Conservation (phyloP, 37 sponge, comb jelly and placozoan genomes). For the Dysidea cf. avara region DNA sequence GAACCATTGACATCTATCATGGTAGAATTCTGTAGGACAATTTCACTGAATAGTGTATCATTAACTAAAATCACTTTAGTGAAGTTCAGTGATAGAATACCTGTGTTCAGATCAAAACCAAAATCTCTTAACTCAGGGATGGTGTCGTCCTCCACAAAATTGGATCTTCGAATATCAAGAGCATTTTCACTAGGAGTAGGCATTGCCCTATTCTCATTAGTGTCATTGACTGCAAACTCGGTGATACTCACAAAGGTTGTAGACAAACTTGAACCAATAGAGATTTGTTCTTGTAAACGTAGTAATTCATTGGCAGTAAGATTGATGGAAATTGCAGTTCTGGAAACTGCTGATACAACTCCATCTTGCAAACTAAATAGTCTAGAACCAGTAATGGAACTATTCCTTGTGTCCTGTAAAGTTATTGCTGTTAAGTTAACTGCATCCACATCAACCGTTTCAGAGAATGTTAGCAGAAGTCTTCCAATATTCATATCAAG, state of each 20-base stretch:
- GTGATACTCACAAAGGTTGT: constrained; percentile 58
- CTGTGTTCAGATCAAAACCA: constrained; percentile 73
- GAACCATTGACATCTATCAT: constrained; percentile 5
- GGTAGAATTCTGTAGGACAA: constrained; percentile 57
- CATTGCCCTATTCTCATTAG: constrained; percentile 31
- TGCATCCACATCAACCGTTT: constrained; percentile 47
- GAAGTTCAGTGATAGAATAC: constrained; percentile 68
- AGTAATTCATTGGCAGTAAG: constrained; percentile 43
- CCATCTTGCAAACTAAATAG: background rate
- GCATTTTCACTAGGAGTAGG: constrained; percentile 30
- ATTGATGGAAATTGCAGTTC: constrained; percentile 31
- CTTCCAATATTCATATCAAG: constrained; percentile 58
- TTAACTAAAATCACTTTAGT: constrained; percentile 62
- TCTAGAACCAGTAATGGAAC: constrained; percentile 44
- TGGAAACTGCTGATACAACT: constrained; percentile 19
- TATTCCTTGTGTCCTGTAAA: constrained; percentile 41
- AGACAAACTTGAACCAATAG: constrained; percentile 33
- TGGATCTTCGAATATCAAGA: constrained; percentile 3
- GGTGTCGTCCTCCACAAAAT: constrained; percentile 56
- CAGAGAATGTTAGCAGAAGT: constrained; percentile 61
- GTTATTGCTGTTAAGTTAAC: constrained; percentile 40
- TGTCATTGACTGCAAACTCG: constrained; percentile 51
- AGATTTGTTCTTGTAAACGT: constrained; percentile 52
- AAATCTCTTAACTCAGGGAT: constrained; percentile 46
- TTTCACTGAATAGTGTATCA: constrained; percentile 27